Percentiles rank a stretch among this genome's conserved stretches.
phyloP scores from a whole-genome alignment of 2,888 invertebrate genomes.

The Perdita meconis region DNA sequence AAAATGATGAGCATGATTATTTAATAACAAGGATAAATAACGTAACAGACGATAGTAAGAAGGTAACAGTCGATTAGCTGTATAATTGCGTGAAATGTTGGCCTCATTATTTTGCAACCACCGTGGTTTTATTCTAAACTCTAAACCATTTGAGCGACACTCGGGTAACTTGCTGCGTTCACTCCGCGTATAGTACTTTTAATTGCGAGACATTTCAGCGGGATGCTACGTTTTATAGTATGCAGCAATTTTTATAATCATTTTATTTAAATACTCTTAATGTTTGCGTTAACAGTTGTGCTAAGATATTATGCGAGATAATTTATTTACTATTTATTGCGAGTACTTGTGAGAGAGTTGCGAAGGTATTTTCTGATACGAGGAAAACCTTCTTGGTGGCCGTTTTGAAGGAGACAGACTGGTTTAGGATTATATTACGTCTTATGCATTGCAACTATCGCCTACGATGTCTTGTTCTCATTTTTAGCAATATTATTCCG shows the following conservation, averaged over 20 bases:
- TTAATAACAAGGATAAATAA: too few species aligned
- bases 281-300: too few species aligned
- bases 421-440: not conserved
- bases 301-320: not conserved
- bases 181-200: not conserved
- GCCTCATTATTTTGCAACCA: too few species aligned
- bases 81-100: too few species aligned
- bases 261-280: not conserved
- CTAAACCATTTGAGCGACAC: too few species aligned
- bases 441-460: not conserved
- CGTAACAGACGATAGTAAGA: too few species aligned
- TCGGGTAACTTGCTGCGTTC: too few species aligned
- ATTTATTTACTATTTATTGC: conserved; percentile 5
- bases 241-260: not conserved
- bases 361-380: conserved; percentile 14
- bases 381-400: not conserved
- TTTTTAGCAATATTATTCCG: not conserved
- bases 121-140: too few species aligned
- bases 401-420: conserved; percentile 2
- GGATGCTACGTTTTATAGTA: not conserved
- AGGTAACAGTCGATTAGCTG: too few species aligned
- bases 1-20: too few species aligned
- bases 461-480: not conserved
- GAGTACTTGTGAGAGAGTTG: not conserved
- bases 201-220: not conserved